Percentiles rank a stretch among this genome's conserved stretches.
Conservation (phyloP, 2,888 invertebrate species). For the Plebejus anna region DNA sequence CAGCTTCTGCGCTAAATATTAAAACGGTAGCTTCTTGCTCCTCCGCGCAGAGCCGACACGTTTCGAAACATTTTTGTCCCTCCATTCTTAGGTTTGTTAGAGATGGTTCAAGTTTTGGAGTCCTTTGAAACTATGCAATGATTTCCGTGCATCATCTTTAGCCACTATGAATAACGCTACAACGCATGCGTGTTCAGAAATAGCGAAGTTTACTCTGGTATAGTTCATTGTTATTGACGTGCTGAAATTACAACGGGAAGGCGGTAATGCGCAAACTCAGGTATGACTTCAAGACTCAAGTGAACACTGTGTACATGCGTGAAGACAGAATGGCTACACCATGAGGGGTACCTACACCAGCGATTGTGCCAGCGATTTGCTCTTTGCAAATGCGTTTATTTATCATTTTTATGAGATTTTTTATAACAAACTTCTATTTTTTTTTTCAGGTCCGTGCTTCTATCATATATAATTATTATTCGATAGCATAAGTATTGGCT, state of each 20-base stretch:
- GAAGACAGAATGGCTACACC: neutral
- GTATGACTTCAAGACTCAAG: slow-evolving; percentile 14
- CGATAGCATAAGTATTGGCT: no score
- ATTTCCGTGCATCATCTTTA: slow-evolving; percentile 57
- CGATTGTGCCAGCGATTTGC: no score
- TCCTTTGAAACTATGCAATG: slow-evolving; percentile 23
- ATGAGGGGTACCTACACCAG: no score
- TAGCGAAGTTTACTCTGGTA: slow-evolving; percentile 51
- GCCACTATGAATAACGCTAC: slow-evolving; percentile 43
- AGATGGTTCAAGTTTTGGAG: neutral
- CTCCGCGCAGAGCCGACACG: slow-evolving; percentile 82
- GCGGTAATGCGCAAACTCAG: slow-evolving; percentile 45
- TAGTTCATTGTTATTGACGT: slow-evolving; percentile 41
- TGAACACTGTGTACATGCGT: neutral
- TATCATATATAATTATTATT: no score
- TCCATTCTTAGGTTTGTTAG: slow-evolving; percentile 40
- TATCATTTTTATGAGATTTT: no score
- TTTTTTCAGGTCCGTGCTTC: no score
- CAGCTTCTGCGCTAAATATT: slow-evolving; percentile 84
- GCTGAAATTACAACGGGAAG: slow-evolving; percentile 18
- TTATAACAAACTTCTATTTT: no score
- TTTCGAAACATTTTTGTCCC: slow-evolving; percentile 52
- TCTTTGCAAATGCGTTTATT: no score
- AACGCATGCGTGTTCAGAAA: slow-evolving; percentile 43
- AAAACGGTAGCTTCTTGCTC: slow-evolving; percentile 80